Evolutionary conservation across 30 jellyfish, hydroid and myxozoan species (phyloP).

Genomic region (Mastigias papua): DNA sequence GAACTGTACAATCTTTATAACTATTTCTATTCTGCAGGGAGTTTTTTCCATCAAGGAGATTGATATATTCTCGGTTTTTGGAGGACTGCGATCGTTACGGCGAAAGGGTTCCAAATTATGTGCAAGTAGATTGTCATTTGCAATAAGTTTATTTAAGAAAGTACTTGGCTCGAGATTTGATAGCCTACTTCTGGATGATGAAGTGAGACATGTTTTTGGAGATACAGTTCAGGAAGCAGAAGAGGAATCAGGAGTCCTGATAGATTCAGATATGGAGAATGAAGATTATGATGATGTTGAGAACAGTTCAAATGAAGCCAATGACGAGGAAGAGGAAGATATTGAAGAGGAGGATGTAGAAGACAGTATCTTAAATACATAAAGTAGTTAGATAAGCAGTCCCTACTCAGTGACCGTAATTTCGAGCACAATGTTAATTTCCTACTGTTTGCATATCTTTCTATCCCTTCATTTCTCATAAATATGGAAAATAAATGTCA

Average conservation of each 20-base stretch:
- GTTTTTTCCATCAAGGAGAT: background rate
- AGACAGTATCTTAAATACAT: background rate
- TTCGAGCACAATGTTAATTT: background rate
- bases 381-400: background rate
- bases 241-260: background rate
- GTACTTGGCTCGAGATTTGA: background rate
- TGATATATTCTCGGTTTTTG: background rate
- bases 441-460: background rate
- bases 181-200: background rate
- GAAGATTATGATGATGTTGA: background rate
- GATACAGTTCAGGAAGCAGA: background rate
- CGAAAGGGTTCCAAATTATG: background rate
- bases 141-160: background rate
- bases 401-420: background rate
- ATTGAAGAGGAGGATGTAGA: background rate
- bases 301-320: background rate
- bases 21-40: background rate
- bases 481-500: background rate
- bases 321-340: background rate
- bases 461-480: background rate
- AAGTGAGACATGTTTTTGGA: background rate
- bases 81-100: background rate
- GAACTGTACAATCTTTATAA: background rate
- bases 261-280: background rate
- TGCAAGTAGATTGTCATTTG: background rate